These are phyloP conservation scores for Sinocyclocheilus anophthalmus DNA, from an alignment of 2,113 vertebrate species.

Conservation along the genomic window DNA sequence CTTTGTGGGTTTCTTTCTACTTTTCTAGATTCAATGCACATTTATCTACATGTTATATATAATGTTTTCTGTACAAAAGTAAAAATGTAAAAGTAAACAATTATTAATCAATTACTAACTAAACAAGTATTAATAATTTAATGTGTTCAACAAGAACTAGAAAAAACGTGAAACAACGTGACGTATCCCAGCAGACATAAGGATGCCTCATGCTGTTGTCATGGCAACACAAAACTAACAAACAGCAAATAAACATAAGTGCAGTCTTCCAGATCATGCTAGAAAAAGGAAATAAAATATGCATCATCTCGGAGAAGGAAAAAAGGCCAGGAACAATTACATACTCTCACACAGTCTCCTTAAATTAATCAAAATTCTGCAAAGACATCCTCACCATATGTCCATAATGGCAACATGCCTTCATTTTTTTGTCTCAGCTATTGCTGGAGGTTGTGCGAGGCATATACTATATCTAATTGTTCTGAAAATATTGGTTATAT, in stretches of 20 bases:
- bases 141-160: not conserved
- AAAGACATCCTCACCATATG: conserved; percentile 9
- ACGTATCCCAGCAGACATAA: conserved; percentile 14
- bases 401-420: not conserved
- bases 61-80: not conserved
- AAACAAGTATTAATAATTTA: too few species aligned
- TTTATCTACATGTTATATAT: not conserved
- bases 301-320: not conserved
- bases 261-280: conserved; percentile 12
- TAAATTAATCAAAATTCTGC: not conserved
- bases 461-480: conserved; percentile 19
- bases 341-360: conserved; percentile 1
- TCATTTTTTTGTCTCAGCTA: conserved; percentile 18
- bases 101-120: not conserved
- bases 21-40: not conserved
- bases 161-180: not conserved
- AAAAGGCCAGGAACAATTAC: conserved; percentile 27
- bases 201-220: conserved; percentile 27
- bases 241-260: conserved; percentile 47
- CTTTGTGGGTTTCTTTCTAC: not conserved
- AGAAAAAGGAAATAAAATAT: not conserved
- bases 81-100: not conserved
- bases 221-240: conserved; percentile 42
- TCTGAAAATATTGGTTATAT: conserved; percentile 30
- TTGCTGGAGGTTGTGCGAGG: not conserved